Percentiles rank a stretch among this genome's conserved stretches.
Evolutionary conservation across 1,140 invertebrate species (phyloP).

Genomic region (Trichomalopsis sarcophagae): DNA sequence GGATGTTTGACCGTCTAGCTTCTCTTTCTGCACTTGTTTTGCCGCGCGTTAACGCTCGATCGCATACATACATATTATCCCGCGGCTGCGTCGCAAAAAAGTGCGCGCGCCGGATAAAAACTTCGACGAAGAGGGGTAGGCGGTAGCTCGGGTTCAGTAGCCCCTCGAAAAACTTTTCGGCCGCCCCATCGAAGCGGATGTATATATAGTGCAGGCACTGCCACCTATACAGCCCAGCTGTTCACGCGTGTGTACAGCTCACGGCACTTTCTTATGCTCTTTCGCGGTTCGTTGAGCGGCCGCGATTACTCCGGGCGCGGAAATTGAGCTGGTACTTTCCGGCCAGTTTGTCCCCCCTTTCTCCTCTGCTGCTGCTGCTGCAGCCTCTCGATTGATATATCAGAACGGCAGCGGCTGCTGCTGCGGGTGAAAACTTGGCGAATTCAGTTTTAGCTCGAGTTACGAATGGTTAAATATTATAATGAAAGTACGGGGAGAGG

Average conservation of each 20-base stretch:
- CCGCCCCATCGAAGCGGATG: background rate
- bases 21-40: background rate
- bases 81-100: no score
- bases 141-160: background rate
- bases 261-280: background rate
- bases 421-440: slow-evolving; percentile 2
- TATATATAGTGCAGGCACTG: background rate
- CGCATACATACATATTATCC: background rate
- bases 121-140: background rate
- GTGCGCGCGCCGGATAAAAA: background rate
- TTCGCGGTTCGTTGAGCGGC: background rate
- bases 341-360: background rate
- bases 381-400: slow-evolving; percentile 18
- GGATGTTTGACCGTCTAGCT: background rate
- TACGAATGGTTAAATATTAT: slow-evolving; percentile 51
- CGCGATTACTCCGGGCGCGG: background rate
- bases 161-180: background rate
- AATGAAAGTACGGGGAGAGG: slow-evolving; percentile 43
- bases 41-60: background rate
- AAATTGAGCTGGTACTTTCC: background rate
- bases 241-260: background rate
- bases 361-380: no score
- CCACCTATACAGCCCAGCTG: background rate
- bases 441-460: background rate
- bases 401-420: background rate